phyloP scores from a whole-genome alignment of 2,888 invertebrate genomes.

The Boloria euphrosyne region DNA sequence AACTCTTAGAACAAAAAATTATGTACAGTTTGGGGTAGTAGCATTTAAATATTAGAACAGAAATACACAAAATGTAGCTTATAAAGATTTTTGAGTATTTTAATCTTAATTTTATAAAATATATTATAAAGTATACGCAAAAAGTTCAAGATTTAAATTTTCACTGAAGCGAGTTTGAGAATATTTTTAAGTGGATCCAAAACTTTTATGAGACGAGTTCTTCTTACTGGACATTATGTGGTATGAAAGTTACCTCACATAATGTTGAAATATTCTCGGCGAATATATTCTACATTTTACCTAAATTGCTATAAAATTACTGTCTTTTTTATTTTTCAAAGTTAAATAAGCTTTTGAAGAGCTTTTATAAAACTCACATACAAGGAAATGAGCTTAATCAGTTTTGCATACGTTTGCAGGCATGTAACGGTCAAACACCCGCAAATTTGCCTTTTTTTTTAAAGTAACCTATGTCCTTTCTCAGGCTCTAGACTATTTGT shows the following conservation, averaged over 20 bases:
- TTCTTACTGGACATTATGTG: conserved; percentile 9
- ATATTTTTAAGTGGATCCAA: conserved; percentile 18
- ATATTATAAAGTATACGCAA: conserved; percentile 10
- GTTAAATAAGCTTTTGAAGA: neutral
- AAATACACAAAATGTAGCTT: too few relatives aligned
- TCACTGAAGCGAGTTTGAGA: conserved; percentile 16
- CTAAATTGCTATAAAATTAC: neutral
- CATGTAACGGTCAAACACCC: too few relatives aligned
- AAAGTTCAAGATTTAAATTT: conserved; percentile 15
- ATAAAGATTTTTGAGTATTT: neutral
- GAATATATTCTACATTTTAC: neutral
- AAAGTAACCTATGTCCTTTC: too few relatives aligned
- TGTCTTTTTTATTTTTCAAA: too few relatives aligned
- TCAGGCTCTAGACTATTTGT: too few relatives aligned
- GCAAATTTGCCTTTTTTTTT: too few relatives aligned
- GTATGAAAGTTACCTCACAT: conserved; percentile 5
- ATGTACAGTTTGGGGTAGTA: too few relatives aligned
- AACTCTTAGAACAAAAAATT: too few relatives aligned
- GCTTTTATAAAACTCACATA: too few relatives aligned
- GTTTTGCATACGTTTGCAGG: neutral
- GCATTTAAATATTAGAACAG: too few relatives aligned
- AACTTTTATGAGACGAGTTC: conserved; percentile 11
- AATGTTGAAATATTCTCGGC: conserved; percentile 4
- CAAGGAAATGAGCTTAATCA: neutral
- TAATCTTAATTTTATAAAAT: conserved; percentile 5